A percentile compares a stretch with the other conserved stretches of the same genome.
Evolutionary conservation across 2,113 vertebrate genomes (phyloP).

Genomic region (Propithecus coquereli): DNA sequence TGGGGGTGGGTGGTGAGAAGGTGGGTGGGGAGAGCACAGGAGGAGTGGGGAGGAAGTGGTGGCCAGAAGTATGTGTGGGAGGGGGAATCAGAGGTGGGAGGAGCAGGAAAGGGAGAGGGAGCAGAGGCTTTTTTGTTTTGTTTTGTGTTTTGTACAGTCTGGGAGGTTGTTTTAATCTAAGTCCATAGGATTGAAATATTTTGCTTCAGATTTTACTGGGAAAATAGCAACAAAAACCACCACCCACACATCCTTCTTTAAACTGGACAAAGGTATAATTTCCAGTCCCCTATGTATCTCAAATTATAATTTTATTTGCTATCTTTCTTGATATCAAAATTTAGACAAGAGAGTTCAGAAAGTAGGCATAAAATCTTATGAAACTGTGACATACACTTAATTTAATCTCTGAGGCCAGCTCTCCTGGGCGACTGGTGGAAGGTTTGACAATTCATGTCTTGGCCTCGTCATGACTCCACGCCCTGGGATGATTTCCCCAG

Average conservation of each 20-base stretch:
- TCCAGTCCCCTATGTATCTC: not conserved
- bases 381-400: not conserved
- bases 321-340: not conserved
- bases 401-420: not conserved
- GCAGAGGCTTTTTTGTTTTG: not conserved
- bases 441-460: not conserved
- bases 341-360: not conserved
- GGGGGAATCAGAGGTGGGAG: no score
- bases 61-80: not conserved
- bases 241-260: not conserved
- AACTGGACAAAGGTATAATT: not conserved
- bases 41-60: not conserved
- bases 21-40: not conserved
- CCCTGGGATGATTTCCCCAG: not conserved
- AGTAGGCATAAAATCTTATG: not conserved
- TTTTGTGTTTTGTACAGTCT: not conserved
- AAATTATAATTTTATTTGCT: not conserved
- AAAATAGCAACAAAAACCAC: not conserved
- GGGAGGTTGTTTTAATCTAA: not conserved
- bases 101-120: not conserved
- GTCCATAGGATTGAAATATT: not conserved
- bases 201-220: not conserved
- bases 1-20: rapidly evolving
- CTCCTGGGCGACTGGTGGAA: not conserved
- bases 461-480: not conserved